Conservation (phyloP, 2,797 vertebrate genomes). For the Karalla daura region DNA sequence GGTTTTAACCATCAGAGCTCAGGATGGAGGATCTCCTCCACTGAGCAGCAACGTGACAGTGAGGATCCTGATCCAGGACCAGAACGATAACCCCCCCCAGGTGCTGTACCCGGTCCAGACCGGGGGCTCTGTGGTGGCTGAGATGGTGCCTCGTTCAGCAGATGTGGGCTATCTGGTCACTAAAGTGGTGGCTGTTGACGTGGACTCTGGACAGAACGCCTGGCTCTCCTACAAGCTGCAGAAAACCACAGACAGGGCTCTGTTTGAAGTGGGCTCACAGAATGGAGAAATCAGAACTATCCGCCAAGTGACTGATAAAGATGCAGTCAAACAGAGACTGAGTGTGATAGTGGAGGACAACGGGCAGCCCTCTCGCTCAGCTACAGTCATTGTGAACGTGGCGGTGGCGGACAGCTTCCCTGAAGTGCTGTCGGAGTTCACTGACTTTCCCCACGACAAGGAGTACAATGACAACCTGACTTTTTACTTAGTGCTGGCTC, state of each 20-base stretch:
- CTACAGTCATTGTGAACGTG: conserved; percentile 45
- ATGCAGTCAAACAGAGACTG: conserved; percentile 60
- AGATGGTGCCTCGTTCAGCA: conserved; percentile 51
- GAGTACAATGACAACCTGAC: neutral
- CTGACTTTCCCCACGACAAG: conserved; percentile 11
- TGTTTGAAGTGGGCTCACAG: conserved; percentile 81
- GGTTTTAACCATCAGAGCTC: conserved; percentile 14
- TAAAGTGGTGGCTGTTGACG: conserved; percentile 20
- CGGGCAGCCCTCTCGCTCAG: conserved; percentile 38
- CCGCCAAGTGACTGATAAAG: conserved; percentile 62
- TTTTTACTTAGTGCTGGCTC: neutral
- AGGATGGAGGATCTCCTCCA: neutral
- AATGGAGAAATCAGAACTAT: conserved; percentile 73
- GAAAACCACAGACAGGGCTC: conserved; percentile 79
- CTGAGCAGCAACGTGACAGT: neutral
- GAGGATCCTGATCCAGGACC: neutral
- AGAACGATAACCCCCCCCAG: too few relatives aligned
- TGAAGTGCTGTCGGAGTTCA: conserved; percentile 48
- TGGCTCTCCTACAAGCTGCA: conserved; percentile 84
- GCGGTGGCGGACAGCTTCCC: conserved; percentile 36
- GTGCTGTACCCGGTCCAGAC: conserved; percentile 57
- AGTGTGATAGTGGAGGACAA: conserved; percentile 49
- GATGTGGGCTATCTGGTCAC: conserved; percentile 46
- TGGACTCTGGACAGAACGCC: conserved; percentile 63
- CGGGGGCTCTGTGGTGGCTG: conserved; percentile 36